Percentiles rank a stretch among this genome's conserved stretches.
Evolutionary conservation across 2,888 invertebrate genomes (phyloP).

Genomic region (Pediacus dermestoides): DNA sequence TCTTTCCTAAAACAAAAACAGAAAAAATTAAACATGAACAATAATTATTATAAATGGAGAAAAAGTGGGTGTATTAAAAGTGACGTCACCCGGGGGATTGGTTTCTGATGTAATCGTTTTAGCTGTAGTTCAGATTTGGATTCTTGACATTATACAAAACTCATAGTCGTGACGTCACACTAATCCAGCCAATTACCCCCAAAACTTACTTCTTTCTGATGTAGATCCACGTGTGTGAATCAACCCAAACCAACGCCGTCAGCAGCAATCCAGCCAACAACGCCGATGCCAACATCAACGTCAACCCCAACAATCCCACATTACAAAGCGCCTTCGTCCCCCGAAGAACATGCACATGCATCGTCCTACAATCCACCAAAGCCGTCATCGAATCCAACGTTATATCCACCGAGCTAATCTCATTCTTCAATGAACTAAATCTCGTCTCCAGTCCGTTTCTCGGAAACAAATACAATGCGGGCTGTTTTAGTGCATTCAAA

Average conservation of each 20-base stretch:
- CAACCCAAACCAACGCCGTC: slow-evolving; percentile 89
- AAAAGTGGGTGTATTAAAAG: too few relatives aligned
- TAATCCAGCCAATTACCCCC: background rate
- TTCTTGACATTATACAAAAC: too few relatives aligned
- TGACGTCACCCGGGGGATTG: too few relatives aligned
- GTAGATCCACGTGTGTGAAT: slow-evolving; percentile 96
- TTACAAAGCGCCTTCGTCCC: slow-evolving; percentile 78
- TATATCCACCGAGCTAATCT: slow-evolving; percentile 73
- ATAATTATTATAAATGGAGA: too few relatives aligned
- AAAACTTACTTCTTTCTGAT: slow-evolving; percentile 83
- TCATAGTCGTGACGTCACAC: too few relatives aligned
- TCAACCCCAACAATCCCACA: slow-evolving; percentile 75
- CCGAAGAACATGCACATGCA: slow-evolving; percentile 78
- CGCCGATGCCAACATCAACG: slow-evolving; percentile 82
- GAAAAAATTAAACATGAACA: slow-evolving; percentile 3
- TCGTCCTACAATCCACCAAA: slow-evolving; percentile 77
- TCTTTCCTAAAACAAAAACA: too few relatives aligned
- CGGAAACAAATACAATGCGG: slow-evolving; percentile 54
- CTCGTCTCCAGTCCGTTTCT: slow-evolving; percentile 62
- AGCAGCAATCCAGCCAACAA: slow-evolving; percentile 84
- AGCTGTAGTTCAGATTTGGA: too few relatives aligned
- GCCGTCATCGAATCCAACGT: slow-evolving; percentile 65
- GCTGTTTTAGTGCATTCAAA: slow-evolving; percentile 51
- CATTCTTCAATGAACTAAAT: slow-evolving; percentile 71
- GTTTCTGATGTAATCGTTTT: too few relatives aligned